Conservation (phyloP, 2,888 invertebrate species). For the Amphipyra berbera region DNA sequence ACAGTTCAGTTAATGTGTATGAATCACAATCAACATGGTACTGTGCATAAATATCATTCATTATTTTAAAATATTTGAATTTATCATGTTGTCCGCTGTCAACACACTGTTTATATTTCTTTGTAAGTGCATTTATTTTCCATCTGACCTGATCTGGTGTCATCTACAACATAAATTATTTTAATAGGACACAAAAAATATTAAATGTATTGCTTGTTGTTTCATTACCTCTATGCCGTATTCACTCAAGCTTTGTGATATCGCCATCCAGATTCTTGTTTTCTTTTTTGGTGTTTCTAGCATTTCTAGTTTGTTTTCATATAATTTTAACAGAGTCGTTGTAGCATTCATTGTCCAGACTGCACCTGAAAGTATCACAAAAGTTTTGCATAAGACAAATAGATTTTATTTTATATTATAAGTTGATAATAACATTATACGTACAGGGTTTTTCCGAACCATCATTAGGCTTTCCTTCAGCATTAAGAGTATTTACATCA, state of each 20-base stretch:
- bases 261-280: constrained; percentile 74
- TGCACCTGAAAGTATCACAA: constrained; percentile 62
- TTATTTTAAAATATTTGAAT: constrained; percentile 73
- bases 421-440: constrained; percentile 18
- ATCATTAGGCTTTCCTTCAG: constrained; percentile 49
- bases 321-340: constrained; percentile 68
- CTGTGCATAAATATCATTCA: constrained; percentile 71
- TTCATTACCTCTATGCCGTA: constrained; percentile 67
- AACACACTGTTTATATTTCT: constrained; percentile 72
- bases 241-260: constrained; percentile 70
- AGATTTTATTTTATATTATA: background rate
- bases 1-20: constrained; percentile 60
- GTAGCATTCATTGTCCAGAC: constrained; percentile 72
- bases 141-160: constrained; percentile 74
- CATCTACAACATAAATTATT: constrained; percentile 61
- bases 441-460: constrained; percentile 63
- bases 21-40: constrained; percentile 70
- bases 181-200: background rate
- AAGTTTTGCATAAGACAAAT: background rate
- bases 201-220: background rate
- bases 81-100: constrained; percentile 67
- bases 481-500: constrained; percentile 37
- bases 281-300: constrained; percentile 77
- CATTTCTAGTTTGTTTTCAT: constrained; percentile 73
- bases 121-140: constrained; percentile 77